Conservation (phyloP, 1,140 invertebrate genomes). For the Galleria mellonella region DNA sequence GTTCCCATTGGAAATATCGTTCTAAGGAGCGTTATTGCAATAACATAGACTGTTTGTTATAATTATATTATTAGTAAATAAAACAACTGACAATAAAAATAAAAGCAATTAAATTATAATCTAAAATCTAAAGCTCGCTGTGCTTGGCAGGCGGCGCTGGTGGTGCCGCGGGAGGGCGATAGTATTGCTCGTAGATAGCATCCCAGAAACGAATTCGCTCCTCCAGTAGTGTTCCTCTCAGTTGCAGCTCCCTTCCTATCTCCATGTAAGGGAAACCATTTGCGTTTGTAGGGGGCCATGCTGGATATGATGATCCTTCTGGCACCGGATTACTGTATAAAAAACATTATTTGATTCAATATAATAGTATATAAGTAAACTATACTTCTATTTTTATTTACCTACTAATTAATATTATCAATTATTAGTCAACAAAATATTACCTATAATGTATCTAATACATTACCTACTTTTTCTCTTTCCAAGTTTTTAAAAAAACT, state of each 20-base stretch:
- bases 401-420: too few species aligned
- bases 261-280: conserved; percentile 15
- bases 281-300: conserved; percentile 14
- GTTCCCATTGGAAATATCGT: too few species aligned
- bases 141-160: background rate
- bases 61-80: too few species aligned
- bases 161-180: conserved; percentile 22
- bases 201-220: conserved; percentile 27
- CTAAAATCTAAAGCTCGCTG: background rate
- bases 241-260: conserved; percentile 5
- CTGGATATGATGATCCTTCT: conserved; percentile 5
- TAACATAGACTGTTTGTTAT: too few species aligned
- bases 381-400: too few species aligned
- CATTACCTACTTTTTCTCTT: too few species aligned
- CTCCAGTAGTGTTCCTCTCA: conserved; percentile 13
- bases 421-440: too few species aligned
- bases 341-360: background rate
- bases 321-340: conserved; percentile 19
- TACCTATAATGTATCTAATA: too few species aligned
- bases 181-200: conserved; percentile 23
- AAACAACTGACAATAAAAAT: too few species aligned
- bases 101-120: background rate
- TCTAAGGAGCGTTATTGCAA: too few species aligned
- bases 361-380: background rate
- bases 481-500: too few species aligned